phyloP scores from a whole-genome alignment of 2,113 vertebrate species.

The Pelecanus crispus region DNA sequence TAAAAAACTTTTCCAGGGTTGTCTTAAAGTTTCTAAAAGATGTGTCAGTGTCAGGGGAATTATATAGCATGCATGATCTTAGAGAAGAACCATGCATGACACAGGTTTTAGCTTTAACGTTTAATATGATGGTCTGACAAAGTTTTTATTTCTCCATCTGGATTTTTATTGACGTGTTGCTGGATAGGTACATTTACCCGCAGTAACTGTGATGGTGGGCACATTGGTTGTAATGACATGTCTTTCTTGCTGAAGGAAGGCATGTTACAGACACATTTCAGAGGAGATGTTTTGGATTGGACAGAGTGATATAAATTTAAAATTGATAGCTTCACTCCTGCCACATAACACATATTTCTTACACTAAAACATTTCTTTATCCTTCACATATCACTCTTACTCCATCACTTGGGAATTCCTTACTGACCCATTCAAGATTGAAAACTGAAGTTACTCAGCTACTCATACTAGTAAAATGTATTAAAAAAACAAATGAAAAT shows the following conservation, averaged over 20 bases:
- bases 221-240: not conserved
- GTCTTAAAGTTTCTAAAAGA: not conserved
- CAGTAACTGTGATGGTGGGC: not conserved
- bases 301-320: not conserved
- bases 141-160: not conserved
- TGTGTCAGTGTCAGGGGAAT: not conserved
- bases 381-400: not conserved
- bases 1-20: not conserved
- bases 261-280: not conserved
- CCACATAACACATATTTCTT: conserved; percentile 13
- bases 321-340: not conserved
- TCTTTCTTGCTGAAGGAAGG: not conserved
- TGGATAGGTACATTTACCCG: not conserved
- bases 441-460: conserved; percentile 21
- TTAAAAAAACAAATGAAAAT: not conserved
- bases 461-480: not conserved
- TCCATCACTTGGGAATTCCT: conserved; percentile 6
- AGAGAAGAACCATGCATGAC: not conserved
- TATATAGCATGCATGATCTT: not conserved
- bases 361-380: not conserved
- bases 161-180: not conserved
- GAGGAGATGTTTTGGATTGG: not conserved
- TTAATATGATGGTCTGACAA: not conserved
- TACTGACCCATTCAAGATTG: conserved; percentile 16
- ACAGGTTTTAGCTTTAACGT: not conserved